Evolutionary conservation across 2,797 vertebrate genomes (phyloP).

Genomic region (Taeniopygia guttata): DNA sequence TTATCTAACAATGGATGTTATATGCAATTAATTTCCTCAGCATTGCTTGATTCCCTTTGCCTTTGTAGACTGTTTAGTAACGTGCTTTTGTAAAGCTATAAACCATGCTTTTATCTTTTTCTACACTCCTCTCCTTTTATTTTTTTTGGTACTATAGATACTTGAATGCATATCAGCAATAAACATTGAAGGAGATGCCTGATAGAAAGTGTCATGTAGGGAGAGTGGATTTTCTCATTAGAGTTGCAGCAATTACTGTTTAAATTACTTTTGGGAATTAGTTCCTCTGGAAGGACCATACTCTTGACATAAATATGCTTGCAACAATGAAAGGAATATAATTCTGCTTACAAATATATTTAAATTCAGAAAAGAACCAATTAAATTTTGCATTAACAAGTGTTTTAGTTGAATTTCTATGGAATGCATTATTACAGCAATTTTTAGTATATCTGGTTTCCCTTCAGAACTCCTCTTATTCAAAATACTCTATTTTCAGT

Average conservation of each 20-base stretch:
- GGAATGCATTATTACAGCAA: not conserved
- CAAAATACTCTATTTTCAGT: not conserved
- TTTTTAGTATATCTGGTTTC: not conserved
- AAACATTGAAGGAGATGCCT: not conserved
- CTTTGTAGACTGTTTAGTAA: not conserved
- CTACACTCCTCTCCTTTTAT: not conserved
- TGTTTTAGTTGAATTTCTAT: not conserved
- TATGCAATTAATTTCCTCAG: not conserved
- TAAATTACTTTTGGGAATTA: conserved; percentile 24
- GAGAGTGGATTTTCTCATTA: not conserved
- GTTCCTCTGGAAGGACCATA: not conserved
- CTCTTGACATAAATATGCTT: conserved; percentile 2
- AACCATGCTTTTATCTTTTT: not conserved
- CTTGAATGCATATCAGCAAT: not conserved
- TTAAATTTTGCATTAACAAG: not conserved
- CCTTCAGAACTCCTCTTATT: not conserved
- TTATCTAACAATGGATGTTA: not conserved
- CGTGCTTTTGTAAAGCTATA: not conserved
- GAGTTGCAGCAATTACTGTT: conserved; percentile 5
- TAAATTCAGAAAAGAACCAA: not conserved
- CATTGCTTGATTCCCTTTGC: not conserved
- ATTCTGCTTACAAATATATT: conserved; percentile 4
- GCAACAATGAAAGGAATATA: not conserved
- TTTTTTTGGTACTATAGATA: not conserved
- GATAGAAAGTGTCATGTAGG: not conserved